A percentile compares a stretch with the other conserved stretches of the same genome.
Evolutionary conservation across 2,888 invertebrate genomes (phyloP).

Genomic region (Machimus atricapillus): DNA sequence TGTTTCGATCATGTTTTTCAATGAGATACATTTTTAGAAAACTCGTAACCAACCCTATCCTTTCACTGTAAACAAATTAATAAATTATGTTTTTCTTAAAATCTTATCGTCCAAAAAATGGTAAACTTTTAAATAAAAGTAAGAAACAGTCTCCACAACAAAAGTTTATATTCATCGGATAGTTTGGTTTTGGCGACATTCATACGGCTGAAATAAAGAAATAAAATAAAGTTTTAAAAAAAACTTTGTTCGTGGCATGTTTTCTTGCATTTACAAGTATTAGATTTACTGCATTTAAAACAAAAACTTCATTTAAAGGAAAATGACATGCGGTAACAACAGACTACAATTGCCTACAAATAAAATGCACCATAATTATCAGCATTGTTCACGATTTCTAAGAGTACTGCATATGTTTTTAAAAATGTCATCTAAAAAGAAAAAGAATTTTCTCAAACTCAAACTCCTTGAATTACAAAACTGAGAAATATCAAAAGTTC

Average conservation of each 20-base stretch:
- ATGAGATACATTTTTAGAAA: not conserved
- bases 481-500: not conserved
- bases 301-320: not conserved
- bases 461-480: not conserved
- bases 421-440: not conserved
- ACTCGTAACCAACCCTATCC: not conserved
- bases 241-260: not conserved
- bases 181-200: slow-evolving; percentile 21
- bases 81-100: not conserved
- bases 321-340: not conserved
- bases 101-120: not conserved
- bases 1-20: not conserved
- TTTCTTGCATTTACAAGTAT: not conserved
- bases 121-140: slow-evolving; percentile 13
- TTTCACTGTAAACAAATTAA: not conserved
- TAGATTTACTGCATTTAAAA: not conserved
- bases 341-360: not conserved
- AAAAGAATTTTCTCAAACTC: not conserved
- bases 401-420: not conserved
- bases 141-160: slow-evolving; percentile 21
- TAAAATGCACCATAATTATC: not conserved
- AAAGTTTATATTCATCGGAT: not conserved
- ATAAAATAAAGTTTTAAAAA: not conserved
- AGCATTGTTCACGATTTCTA: not conserved
- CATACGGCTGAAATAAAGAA: slow-evolving; percentile 2